Evolutionary conservation across 2,113 vertebrate genomes (phyloP).

Genomic region (Nothocercus julius): DNA sequence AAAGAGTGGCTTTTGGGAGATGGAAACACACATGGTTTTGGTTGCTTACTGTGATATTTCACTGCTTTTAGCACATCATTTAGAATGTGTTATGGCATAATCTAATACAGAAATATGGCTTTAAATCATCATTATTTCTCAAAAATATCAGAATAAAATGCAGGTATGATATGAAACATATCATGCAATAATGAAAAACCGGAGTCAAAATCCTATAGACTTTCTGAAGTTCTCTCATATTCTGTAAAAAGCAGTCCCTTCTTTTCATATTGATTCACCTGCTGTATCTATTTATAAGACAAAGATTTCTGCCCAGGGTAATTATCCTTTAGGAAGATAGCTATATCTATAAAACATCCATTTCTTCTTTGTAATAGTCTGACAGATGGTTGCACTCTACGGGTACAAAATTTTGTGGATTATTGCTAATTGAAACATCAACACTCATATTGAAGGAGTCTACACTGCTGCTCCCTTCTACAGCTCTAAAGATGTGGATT

Average conservation of each 20-base stretch:
- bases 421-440: slow-evolving; percentile 62
- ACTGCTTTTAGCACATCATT: neutral
- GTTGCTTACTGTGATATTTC: neutral
- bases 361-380: slow-evolving; percentile 14
- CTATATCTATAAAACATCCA: neutral
- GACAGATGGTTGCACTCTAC: slow-evolving; percentile 51
- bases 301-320: slow-evolving; percentile 27
- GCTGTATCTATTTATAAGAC: slow-evolving; percentile 14
- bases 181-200: neutral
- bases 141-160: neutral
- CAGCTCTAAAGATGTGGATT: slow-evolving; percentile 4
- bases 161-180: neutral
- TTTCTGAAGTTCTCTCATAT: neutral
- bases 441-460: neutral
- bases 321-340: slow-evolving; percentile 54
- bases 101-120: neutral
- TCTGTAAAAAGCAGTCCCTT: neutral
- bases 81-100: neutral
- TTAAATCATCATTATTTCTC: neutral
- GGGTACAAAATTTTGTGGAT: slow-evolving; percentile 40
- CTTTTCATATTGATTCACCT: slow-evolving; percentile 26
- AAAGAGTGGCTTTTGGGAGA: neutral
- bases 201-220: neutral
- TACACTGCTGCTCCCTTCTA: neutral
- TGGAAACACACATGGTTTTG: neutral